Percentiles rank a stretch among this genome's conserved stretches.
Conservation (phyloP, 2,888 invertebrate species). For the Apodemia mormo region DNA sequence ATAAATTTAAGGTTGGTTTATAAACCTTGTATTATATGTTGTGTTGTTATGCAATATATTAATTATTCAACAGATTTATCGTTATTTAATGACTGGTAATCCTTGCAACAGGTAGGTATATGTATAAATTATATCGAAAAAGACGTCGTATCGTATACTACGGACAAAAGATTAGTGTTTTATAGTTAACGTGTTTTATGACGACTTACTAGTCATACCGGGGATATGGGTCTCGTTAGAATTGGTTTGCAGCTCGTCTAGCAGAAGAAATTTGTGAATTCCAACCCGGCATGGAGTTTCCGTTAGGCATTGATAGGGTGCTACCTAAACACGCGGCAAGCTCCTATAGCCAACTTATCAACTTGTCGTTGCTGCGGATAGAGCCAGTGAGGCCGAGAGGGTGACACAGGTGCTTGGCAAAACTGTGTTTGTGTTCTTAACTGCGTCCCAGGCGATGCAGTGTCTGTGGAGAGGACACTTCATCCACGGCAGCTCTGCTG, state of each 20-base stretch:
- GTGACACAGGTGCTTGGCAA: slow-evolving; percentile 14
- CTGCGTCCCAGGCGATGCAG: background rate
- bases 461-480: too few species aligned
- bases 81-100: background rate
- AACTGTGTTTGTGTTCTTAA: background rate
- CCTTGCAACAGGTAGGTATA: background rate
- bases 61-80: background rate
- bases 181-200: background rate
- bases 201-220: background rate
- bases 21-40: background rate
- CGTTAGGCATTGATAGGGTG: slow-evolving; percentile 11
- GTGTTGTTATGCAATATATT: background rate
- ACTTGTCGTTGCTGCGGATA: slow-evolving; percentile 19
- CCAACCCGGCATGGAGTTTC: slow-evolving; percentile 19
- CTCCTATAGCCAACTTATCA: background rate
- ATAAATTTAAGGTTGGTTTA: background rate
- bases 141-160: background rate
- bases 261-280: background rate
- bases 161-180: background rate
- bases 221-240: background rate
- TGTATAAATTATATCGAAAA: background rate
- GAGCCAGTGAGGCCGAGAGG: slow-evolving; percentile 16
- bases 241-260: background rate
- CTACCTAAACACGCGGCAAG: slow-evolving; percentile 15
- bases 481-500: background rate